Percentiles rank a stretch among this genome's conserved stretches.
Evolutionary conservation across 2,113 vertebrate genomes (phyloP).

Genomic region (Albula goreensis): DNA sequence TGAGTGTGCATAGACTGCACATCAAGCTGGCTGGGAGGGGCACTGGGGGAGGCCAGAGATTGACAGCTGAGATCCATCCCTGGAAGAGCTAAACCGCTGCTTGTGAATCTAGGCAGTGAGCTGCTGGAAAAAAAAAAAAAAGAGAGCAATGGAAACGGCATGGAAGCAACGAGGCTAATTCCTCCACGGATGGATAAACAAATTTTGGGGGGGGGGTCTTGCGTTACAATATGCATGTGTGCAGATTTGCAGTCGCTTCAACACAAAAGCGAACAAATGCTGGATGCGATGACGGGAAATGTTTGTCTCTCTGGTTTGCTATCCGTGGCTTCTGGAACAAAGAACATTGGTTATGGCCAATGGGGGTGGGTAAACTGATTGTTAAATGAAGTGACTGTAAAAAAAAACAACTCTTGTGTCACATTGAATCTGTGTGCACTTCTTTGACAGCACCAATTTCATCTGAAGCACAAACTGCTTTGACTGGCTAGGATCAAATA

Average conservation of each 20-base stretch:
- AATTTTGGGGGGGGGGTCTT: constrained; percentile 3
- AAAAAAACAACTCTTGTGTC: background rate
- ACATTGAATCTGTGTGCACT: background rate
- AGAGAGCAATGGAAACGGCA: background rate
- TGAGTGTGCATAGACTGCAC: constrained; percentile 1
- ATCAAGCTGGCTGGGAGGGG: constrained; percentile 9
- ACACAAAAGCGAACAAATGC: background rate
- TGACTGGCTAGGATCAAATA: background rate
- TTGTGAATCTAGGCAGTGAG: constrained; percentile 22
- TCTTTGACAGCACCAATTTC: background rate
- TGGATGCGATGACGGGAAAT: background rate
- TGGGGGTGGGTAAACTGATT: background rate
- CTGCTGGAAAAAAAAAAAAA: background rate
- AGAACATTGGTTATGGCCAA: background rate
- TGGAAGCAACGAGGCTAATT: constrained; percentile 33
- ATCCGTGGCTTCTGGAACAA: background rate
- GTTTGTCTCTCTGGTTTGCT: background rate
- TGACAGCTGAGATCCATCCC: constrained; percentile 12
- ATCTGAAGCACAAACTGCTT: background rate
- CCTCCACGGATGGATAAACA: constrained; percentile 23
- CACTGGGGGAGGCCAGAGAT: constrained; percentile 15
- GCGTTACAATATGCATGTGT: constrained; percentile 7
- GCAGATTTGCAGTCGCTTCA: background rate
- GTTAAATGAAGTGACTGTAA: background rate
- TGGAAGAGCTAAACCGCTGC: constrained; percentile 37